Conservation (phyloP, 2,888 invertebrate genomes). For the Sarcophaga subvicina region DNA sequence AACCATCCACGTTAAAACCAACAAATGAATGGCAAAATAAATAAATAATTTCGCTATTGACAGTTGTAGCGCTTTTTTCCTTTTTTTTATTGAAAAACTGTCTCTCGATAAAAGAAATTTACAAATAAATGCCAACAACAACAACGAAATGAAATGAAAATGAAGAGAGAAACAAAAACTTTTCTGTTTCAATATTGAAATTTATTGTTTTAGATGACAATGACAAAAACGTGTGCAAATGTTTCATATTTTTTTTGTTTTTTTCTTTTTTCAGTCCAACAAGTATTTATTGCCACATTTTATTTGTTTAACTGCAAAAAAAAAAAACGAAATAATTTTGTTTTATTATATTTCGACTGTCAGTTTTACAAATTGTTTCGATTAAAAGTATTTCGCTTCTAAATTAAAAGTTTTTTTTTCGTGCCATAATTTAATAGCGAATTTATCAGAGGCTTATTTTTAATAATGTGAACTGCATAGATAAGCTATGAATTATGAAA, state of each 20-base stretch:
- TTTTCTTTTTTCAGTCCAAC: neutral
- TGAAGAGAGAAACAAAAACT: neutral
- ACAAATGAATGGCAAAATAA: neutral
- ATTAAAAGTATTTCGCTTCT: too few relatives aligned
- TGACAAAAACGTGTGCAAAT: constrained; percentile 18
- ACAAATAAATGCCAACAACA: neutral
- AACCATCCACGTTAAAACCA: neutral
- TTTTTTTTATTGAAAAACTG: neutral
- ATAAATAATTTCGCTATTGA: neutral
- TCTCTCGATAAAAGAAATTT: neutral
- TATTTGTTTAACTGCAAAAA: neutral
- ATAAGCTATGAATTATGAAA: too few relatives aligned
- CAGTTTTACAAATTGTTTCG: too few relatives aligned
- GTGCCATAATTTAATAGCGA: too few relatives aligned
- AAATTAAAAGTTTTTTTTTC: too few relatives aligned
- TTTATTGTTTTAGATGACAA: constrained; percentile 7
- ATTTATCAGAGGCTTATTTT: too few relatives aligned
- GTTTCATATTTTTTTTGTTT: neutral
- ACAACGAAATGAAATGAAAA: neutral
- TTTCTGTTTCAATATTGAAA: neutral
- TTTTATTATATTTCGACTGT: too few relatives aligned
- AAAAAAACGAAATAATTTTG: neutral
- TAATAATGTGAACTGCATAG: too few relatives aligned
- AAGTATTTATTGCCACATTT: neutral
- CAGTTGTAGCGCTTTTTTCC: neutral